Base-by-base conservation (phyloP, 2,113 vertebrate genomes). In the Cepphus grylle region DNA sequence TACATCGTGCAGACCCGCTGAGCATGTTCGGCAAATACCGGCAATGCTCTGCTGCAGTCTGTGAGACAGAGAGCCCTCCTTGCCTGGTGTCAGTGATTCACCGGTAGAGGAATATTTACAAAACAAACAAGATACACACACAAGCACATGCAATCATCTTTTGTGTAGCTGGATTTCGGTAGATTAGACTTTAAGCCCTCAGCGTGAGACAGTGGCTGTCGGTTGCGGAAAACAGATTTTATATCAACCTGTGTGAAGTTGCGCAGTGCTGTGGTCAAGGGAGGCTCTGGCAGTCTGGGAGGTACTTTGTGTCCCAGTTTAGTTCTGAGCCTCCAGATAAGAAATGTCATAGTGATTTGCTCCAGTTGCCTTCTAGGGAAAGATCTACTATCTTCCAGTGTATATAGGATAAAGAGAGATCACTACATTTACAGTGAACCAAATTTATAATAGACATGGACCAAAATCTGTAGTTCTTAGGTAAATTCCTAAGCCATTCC, bases 21-120 rank as follows among this genome's bases (percentile, higher is more conserved):
- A 61, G 30, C 1, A 2, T 1, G 1, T 19, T 83, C 4, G 3
- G 72, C 56, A 69, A 4, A 47, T 13, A 12, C 2, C 2, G 45
- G 23, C 52, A 8, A 25, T 43, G 11, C 29, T 79, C 32, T 36
- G 50, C 55, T 17, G 23, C 42, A 52, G 36, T 36, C 36, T 21
- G 0, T 7, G 34, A 52, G 43, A 14, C 26, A 61, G 36, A 29
- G 21, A 79, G 4, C 11, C 18, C 40, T 94, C 53, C 42, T 65
- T 70, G 45, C 40, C 58, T 59, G 58, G 32, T 88, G 71, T 50
- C 89, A 30, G 38, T 18, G 81, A 94, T 56, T 81, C 61, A 38
- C 49, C 7, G 26, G 23, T 6, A 66, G 70, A 17, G 0, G 4
- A 25, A 17, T 82, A 61, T 93, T 94, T 93, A 91, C 78, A 77